A percentile compares a stretch with the other conserved stretches of the same genome.
Conservation (phyloP, 1,140 invertebrate genomes). For the Andrena cerasifolii region DNA sequence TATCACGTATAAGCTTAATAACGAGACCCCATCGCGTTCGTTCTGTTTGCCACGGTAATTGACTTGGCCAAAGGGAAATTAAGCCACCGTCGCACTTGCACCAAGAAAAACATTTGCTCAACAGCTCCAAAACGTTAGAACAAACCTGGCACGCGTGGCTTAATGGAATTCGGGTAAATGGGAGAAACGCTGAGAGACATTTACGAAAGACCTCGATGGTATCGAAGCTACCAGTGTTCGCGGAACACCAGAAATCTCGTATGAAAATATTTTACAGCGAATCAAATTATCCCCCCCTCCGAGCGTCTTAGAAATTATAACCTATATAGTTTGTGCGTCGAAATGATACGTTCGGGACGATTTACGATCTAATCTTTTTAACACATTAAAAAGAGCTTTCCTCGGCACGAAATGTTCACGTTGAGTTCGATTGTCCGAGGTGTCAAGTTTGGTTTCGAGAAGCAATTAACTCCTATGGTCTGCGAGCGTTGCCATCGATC, state of each 20-base stretch:
- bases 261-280: no score
- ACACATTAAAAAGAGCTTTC: no score
- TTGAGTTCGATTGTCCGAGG: neutral
- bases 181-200: neutral
- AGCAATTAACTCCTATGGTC: conserved; percentile 13
- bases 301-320: no score
- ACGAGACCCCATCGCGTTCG: neutral
- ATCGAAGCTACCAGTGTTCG: neutral
- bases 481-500: conserved; percentile 16
- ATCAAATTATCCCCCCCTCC: no score
- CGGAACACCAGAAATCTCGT: no score
- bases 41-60: conserved; percentile 10
- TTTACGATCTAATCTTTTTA: no score
- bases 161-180: conserved; percentile 18
- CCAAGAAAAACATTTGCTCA: conserved; percentile 22
- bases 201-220: conserved; percentile 1
- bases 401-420: no score
- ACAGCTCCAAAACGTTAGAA: neutral
- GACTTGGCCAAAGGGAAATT: conserved; percentile 1
- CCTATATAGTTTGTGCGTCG: no score
- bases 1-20: conserved; percentile 7
- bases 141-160: neutral
- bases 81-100: neutral
- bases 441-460: no score
- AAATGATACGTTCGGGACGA: no score